Evolutionary conservation across 2,888 invertebrate genomes (phyloP), one percentile per base, ranked within the genome.

Genomic region (Pyrrhosoma nymphula): DNA sequence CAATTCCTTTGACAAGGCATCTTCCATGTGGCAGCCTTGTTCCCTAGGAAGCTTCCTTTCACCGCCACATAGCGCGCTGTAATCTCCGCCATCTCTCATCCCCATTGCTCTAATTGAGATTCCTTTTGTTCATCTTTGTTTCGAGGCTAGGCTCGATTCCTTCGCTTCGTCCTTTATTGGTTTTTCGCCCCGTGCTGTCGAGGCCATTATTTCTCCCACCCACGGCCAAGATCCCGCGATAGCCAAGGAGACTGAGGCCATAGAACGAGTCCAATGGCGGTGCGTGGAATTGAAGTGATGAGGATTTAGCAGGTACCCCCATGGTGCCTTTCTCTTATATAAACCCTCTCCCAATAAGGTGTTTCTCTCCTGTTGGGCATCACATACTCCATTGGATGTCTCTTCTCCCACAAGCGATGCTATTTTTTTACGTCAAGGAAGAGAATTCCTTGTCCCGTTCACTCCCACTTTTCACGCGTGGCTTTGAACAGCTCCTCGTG

Each of bases 51-150:
- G 35, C 12, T 35, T 82, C 82, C 82, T 35, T 35, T 82, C 82
- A 35, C 12, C 30, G 16, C 60, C 60, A 20, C 60, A 47, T 47
- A 20, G 60, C 6, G 20, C 35, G 12, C 82, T 69, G 8, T 82
- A 82, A 82, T 82, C 30, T 35, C 82, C 82, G 35, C 82, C 30
- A 82, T 82, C 82, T 35, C 10, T 82, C 82, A 35, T 82, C 35
- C 82, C 82, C 82, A 82, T 82, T 82, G 89, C 89, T 89, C 93
- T 93, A 93, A 82, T 93, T 93, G 75, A 93, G 69, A 93, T 93
- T 93, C 93, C 69, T 69, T 63, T 69, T 69, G 93, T 93, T 93
- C 93, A 47, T 93, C 75, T 30, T 82, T 30, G 75, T 8, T 30
- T 82, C 82, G 35, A 82, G 82, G 35, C 35, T 69, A 23, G 35